A percentile compares a stretch with the other conserved stretches of the same genome.
phyloP scores from a whole-genome alignment of 2,113 vertebrate species.

The Meles meles region DNA sequence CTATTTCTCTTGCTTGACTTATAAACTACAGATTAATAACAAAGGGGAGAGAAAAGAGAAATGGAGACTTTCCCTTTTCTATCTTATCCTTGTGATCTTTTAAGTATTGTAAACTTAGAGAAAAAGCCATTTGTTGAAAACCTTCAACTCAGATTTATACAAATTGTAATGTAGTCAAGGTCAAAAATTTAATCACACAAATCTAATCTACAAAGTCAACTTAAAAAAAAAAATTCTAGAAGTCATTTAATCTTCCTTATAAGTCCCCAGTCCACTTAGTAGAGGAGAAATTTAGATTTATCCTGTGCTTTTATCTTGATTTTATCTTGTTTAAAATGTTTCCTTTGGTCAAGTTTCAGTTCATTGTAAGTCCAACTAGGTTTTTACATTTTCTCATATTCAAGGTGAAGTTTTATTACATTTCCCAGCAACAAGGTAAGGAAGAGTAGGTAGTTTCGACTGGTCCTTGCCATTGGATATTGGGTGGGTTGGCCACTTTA shows the following conservation, averaged over 20 bases:
- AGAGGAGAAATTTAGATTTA: background rate
- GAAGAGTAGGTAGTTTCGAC: background rate
- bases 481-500: background rate
- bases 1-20: conserved; percentile 61
- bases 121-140: conserved; percentile 54
- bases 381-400: background rate
- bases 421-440: background rate
- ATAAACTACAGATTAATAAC: conserved; percentile 56
- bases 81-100: conserved; percentile 58
- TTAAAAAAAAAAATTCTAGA: background rate
- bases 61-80: conserved; percentile 47
- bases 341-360: background rate
- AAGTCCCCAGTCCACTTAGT: background rate
- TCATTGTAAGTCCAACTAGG: background rate
- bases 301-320: conserved; percentile 4
- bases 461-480: background rate
- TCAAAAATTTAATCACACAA: conserved; percentile 21
- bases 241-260: conserved; percentile 17
- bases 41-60: conserved; percentile 45
- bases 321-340: conserved; percentile 15
- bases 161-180: background rate
- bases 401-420: background rate
- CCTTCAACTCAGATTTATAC: background rate
- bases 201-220: background rate
- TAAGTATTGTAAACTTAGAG: background rate